These are phyloP conservation scores for Cerceris ruficornis DNA, from an alignment of 2,888 invertebrate species.

Conservation along the genomic window DNA sequence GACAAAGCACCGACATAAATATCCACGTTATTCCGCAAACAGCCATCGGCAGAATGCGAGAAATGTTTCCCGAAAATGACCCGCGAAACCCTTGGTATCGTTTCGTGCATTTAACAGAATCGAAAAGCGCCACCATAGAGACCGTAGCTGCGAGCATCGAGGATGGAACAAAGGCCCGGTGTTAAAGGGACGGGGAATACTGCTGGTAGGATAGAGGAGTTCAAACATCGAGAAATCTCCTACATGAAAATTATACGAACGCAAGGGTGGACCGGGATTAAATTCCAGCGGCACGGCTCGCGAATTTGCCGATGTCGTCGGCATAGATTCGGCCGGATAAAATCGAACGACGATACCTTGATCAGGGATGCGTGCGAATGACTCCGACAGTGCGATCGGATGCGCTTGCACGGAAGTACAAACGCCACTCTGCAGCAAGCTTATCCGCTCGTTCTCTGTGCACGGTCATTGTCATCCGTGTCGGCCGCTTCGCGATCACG, in stretches of 20 bases:
- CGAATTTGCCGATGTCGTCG: neutral
- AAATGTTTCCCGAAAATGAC: no score
- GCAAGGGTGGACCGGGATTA: neutral
- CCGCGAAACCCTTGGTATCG: slow-evolving; percentile 24
- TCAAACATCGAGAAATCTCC: slow-evolving; percentile 18
- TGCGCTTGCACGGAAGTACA: slow-evolving; percentile 31
- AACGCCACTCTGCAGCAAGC: slow-evolving; percentile 13
- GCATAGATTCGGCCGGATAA: slow-evolving; percentile 25
- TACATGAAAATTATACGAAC: slow-evolving; percentile 19
- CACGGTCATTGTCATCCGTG: slow-evolving; percentile 38
- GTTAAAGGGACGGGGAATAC: neutral
- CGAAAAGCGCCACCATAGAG: no score
- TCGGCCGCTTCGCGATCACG: slow-evolving; percentile 30
- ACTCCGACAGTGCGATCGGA: slow-evolving; percentile 39
- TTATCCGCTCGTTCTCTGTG: slow-evolving; percentile 16
- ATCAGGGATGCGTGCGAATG: slow-evolving; percentile 43
- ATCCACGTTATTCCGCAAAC: no score
- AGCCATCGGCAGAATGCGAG: no score
- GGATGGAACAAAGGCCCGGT: slow-evolving; percentile 9
- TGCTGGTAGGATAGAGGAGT: neutral
- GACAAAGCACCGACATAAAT: no score
- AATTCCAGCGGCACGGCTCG: neutral
- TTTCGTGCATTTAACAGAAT: neutral
- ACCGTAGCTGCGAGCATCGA: no score
- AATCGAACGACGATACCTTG: slow-evolving; percentile 43